Conservation (phyloP, 2,797 vertebrate species). For the Acomys russatus region DNA sequence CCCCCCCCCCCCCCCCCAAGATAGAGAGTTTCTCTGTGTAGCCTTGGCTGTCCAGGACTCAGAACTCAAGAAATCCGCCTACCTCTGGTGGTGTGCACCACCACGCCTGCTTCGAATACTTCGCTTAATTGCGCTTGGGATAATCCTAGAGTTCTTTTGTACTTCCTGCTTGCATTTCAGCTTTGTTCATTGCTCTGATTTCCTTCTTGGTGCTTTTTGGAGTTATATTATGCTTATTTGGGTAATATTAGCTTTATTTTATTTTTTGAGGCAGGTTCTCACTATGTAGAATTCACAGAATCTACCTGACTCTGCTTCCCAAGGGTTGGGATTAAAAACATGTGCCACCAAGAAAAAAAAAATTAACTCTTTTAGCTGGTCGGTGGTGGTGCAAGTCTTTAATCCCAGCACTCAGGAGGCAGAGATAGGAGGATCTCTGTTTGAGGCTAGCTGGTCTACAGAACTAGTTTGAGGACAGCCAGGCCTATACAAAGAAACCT, state of each 20-base stretch:
- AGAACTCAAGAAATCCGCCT: no score
- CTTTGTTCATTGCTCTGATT: neutral
- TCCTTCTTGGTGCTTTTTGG: neutral
- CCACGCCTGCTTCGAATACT: no score
- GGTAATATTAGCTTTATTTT: neutral
- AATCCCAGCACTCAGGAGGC: no score
- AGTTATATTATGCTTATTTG: neutral
- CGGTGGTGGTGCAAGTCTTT: neutral
- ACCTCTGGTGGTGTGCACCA: no score
- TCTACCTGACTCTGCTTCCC: neutral
- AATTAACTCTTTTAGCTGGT: no score
- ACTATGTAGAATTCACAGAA: neutral
- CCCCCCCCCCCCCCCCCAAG: no score
- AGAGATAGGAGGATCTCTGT: no score
- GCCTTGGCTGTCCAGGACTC: no score
- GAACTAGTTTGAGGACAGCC: no score
- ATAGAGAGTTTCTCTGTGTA: no score
- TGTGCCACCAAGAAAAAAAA: neutral
- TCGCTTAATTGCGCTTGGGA: neutral
- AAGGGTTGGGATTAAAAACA: neutral
- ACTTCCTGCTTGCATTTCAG: neutral
- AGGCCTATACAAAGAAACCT: no score
- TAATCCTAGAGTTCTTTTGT: neutral
- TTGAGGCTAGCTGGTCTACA: no score
- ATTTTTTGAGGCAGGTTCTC: neutral